Percentiles rank a stretch among this genome's conserved stretches.
These are phyloP conservation scores for Biston stratarius DNA, from an alignment of 2,888 invertebrate species.

Conservation along the genomic window DNA sequence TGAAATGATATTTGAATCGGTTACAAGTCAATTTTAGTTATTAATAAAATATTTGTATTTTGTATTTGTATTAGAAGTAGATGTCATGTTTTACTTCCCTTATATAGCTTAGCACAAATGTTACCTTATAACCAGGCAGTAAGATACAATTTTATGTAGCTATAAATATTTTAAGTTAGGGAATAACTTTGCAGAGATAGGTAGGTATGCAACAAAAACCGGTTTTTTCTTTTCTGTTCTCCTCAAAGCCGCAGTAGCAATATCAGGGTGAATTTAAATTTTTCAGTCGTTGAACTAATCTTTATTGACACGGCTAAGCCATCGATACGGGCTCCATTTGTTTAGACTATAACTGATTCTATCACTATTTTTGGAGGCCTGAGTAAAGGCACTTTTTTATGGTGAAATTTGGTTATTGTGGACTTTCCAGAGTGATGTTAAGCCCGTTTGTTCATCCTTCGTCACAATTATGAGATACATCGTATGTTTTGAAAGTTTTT, in stretches of 20 bases:
- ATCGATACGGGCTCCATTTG: slow-evolving; percentile 38
- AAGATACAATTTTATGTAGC: slow-evolving; percentile 47
- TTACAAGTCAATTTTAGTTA: too few species aligned
- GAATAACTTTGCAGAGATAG: slow-evolving; percentile 40
- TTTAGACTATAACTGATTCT: slow-evolving; percentile 8
- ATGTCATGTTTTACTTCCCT: slow-evolving; percentile 30
- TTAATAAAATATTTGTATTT: too few species aligned
- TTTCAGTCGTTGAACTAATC: slow-evolving; percentile 65
- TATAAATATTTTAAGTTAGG: slow-evolving; percentile 30
- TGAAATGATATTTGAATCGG: too few species aligned
- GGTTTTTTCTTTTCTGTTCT: slow-evolving; percentile 53
- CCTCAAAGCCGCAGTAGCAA: slow-evolving; percentile 52
- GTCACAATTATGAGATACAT: too few species aligned
- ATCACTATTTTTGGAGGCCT: background rate
- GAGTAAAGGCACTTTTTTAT: too few species aligned
- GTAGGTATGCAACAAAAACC: slow-evolving; percentile 49
- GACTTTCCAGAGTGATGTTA: too few species aligned
- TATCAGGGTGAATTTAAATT: slow-evolving; percentile 62
- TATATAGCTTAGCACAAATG: background rate
- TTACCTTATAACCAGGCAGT: slow-evolving; percentile 42
- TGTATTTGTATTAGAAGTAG: slow-evolving; percentile 39
- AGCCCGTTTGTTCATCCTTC: too few species aligned
- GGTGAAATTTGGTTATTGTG: background rate
- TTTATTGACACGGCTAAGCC: slow-evolving; percentile 60
- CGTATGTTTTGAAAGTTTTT: too few species aligned